Base-by-base conservation (phyloP, 2,888 invertebrate species). In the Hirtodrosophila histrioides region DNA sequence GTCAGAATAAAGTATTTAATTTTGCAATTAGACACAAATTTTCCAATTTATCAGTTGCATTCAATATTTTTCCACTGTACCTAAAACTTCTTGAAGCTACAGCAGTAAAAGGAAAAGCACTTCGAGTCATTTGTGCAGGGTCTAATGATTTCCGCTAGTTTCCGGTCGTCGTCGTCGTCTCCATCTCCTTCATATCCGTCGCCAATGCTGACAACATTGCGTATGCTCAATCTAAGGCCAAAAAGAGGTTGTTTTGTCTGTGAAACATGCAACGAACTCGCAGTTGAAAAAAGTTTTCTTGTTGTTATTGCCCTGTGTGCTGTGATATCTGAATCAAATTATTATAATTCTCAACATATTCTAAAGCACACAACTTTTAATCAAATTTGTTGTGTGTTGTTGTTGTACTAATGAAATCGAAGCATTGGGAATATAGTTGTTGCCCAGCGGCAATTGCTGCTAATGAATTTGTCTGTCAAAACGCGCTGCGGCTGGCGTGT, bases 101-200 rank as follows among this genome's bases (percentile, higher is more conserved):
- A 69, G 44, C 61, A 51, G 60, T 56, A 63, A 63, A 53, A 58
- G 78, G 58, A 33, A 58, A 64, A 75, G 69, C 67, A 73, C 71
- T 79, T 77, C 63, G 61, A 77, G 78, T 83, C 78, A 78, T 81
- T 83, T 82, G 78, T 83, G 83, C 69, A 69, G 82, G 79, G 76
- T 86, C 86, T 84, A 84, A 84, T 84, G 86, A 84, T 84, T 83
- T 84, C 84, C 84, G 86, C 67, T 78, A 78, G 76, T 69, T 84
- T 84, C 84, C 86, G 86, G 76, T 72, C 69, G 60, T 58, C 82
- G 63, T 70, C 68, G 64, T 73, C 62, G 69, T 48, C 66, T 53
- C 66, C 75, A 54, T 65, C 62, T 56, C 61, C 40, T 63, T 53
- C 56, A 48, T 60, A 61, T 77, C 71, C 73, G 76, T 48, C 46